phyloP scores from a whole-genome alignment of 2,113 vertebrate species.

The Tachysurus fulvidraco region DNA sequence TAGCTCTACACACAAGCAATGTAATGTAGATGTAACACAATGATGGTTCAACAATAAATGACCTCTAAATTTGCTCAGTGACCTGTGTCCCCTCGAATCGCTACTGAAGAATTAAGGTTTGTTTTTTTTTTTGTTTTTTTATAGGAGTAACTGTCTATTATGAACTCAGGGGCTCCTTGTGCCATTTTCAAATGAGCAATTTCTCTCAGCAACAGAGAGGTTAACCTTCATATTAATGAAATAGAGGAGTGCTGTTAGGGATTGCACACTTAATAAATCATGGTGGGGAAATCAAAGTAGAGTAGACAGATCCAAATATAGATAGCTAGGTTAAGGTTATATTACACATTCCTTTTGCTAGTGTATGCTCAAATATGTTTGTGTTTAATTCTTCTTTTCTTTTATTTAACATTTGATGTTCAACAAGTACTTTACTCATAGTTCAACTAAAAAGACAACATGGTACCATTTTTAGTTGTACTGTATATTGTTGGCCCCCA shows the following conservation, averaged over 20 bases:
- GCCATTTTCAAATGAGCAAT: conserved; percentile 14
- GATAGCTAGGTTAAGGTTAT: not conserved
- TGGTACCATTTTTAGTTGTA: no score
- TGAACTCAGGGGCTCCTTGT: not conserved
- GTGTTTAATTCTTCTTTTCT: not conserved
- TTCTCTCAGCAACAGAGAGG: conserved; percentile 17
- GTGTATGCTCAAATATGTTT: not conserved
- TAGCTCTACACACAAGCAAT: not conserved
- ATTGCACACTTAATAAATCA: conserved; percentile 36
- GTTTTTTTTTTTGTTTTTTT: not conserved
- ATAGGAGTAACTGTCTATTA: not conserved
- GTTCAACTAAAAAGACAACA: not conserved
- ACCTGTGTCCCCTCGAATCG: not conserved
- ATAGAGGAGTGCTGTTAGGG: conserved; percentile 5
- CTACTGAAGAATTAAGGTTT: not conserved
- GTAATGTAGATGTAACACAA: not conserved
- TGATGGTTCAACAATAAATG: not conserved
- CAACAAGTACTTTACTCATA: not conserved
- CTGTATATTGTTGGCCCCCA: not conserved
- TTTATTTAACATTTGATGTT: not conserved
- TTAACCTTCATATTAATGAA: conserved; percentile 35
- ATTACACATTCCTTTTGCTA: not conserved
- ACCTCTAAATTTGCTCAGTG: not conserved
- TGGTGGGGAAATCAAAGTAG: conserved; percentile 7
- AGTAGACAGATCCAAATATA: conserved; percentile 8